These are phyloP conservation scores for Anolis sagrei DNA, from an alignment of 2,113 vertebrate genomes.

Conservation along the genomic window DNA sequence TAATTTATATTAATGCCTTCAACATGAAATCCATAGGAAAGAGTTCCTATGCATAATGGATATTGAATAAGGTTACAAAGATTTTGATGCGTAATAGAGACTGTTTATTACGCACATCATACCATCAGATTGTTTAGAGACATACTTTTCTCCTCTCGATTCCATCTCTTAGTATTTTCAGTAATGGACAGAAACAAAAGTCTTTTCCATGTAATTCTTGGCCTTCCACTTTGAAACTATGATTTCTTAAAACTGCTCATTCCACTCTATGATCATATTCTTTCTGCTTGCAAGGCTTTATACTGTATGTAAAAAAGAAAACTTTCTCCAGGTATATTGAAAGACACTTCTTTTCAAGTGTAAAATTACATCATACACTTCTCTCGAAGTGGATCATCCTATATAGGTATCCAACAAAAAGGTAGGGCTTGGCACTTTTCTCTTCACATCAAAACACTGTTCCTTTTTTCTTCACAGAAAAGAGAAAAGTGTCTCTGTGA, in stretches of 20 bases:
- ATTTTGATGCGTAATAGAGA: not conserved
- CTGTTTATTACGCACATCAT: not conserved
- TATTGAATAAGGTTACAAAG: not conserved
- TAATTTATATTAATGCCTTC: too few species aligned
- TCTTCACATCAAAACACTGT: too few species aligned
- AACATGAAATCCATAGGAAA: not conserved
- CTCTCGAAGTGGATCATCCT: not conserved
- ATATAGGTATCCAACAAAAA: not conserved
- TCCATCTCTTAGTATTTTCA: not conserved
- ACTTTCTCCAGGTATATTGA: too few species aligned
- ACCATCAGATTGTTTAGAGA: not conserved
- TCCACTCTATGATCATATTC: not conserved
- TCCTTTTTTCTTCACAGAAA: too few species aligned
- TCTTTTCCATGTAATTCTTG: not conserved
- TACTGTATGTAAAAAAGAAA: not conserved
- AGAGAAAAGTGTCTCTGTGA: too few species aligned
- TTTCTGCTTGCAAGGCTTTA: not conserved
- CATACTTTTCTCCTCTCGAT: not conserved
- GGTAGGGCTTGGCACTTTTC: not conserved
- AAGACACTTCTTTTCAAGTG: not conserved
- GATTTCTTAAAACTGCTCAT: not conserved
- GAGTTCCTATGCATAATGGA: too few species aligned
- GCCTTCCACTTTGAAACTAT: not conserved
- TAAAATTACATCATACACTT: not conserved
- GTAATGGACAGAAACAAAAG: not conserved